Evolutionary conservation across 2,113 vertebrate genomes (phyloP).

Genomic region (Odocoileus hemionus): DNA sequence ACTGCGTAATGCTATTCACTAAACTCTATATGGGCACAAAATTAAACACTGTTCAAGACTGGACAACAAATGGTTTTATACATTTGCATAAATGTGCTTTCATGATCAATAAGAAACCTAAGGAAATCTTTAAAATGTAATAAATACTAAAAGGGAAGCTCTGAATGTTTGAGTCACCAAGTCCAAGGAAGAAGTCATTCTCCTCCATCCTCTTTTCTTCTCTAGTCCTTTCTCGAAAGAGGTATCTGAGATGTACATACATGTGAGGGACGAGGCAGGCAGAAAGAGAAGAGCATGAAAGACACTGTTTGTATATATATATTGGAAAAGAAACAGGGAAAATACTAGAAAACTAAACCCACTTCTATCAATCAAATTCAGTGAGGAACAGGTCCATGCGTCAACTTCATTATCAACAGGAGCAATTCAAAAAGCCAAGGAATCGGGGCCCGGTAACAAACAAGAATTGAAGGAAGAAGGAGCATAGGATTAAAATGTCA

Average conservation of each 20-base stretch:
- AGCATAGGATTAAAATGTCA: conserved; percentile 15
- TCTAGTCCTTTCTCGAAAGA: neutral
- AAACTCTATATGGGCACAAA: neutral
- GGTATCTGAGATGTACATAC: neutral
- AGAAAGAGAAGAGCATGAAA: neutral
- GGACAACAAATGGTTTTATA: neutral
- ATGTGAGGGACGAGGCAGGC: neutral
- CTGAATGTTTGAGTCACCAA: neutral
- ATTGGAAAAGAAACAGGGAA: neutral
- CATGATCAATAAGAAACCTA: conserved; percentile 12
- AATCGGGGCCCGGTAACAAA: neutral
- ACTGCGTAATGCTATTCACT: neutral
- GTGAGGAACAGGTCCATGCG: neutral
- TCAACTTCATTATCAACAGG: neutral
- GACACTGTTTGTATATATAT: neutral
- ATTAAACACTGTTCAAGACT: neutral
- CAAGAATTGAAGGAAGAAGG: neutral
- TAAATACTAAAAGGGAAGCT: conserved; percentile 11
- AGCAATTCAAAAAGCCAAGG: neutral
- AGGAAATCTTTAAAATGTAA: conserved; percentile 22
- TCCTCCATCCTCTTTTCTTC: neutral
- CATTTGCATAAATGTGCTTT: conserved; percentile 1
- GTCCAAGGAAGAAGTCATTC: neutral
- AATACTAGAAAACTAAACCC: neutral
- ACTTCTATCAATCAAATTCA: neutral